A percentile compares a stretch with the other conserved stretches of the same genome.
These are phyloP conservation scores for Diachasma alloeum DNA, from an alignment of 1,140 invertebrate genomes.

Conservation along the genomic window DNA sequence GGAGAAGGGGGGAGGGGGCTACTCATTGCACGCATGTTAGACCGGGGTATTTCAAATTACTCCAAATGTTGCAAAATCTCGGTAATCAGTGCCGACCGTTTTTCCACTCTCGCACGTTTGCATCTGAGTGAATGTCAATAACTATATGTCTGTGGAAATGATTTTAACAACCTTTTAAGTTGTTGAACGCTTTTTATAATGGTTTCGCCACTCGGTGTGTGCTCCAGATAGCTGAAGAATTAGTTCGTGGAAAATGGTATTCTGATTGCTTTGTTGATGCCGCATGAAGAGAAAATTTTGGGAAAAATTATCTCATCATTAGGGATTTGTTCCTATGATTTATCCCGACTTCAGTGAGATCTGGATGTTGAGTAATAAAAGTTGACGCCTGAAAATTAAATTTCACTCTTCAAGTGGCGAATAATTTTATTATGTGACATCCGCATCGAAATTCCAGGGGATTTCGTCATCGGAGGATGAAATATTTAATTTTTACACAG, in stretches of 20 bases:
- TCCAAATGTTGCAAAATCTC: neutral
- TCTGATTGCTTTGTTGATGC: too few relatives aligned
- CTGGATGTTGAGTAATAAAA: too few relatives aligned
- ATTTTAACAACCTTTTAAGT: neutral
- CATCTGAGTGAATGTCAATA: conserved; percentile 26
- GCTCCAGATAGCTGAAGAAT: neutral
- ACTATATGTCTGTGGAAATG: neutral
- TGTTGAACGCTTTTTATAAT: neutral
- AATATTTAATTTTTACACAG: too few relatives aligned
- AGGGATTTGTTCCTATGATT: too few relatives aligned
- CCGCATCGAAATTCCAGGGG: too few relatives aligned
- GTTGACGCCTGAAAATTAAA: too few relatives aligned
- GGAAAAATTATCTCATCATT: too few relatives aligned
- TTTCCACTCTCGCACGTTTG: neutral
- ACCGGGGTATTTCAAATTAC: neutral
- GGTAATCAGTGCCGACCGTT: neutral
- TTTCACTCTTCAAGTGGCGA: too few relatives aligned
- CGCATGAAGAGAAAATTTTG: too few relatives aligned
- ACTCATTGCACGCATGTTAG: neutral
- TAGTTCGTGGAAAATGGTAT: neutral
- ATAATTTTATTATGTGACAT: too few relatives aligned
- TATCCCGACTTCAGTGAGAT: too few relatives aligned
- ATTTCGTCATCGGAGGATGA: too few relatives aligned
- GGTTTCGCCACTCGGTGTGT: neutral
- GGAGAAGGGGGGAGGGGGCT: neutral